Evolutionary conservation across 2,888 invertebrate species (phyloP).

Genomic region (Linnaemya tessellans): DNA sequence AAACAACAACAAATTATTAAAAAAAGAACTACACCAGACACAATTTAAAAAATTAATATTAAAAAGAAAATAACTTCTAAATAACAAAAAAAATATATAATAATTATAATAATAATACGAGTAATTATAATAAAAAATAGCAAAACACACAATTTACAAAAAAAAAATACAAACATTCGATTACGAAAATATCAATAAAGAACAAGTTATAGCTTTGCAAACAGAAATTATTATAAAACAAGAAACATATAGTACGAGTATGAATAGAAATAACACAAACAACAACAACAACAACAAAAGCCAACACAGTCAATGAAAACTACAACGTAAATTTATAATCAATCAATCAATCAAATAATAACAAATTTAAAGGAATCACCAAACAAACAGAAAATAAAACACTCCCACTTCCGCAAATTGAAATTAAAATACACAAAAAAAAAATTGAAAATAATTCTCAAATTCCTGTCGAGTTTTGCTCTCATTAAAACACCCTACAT

Average conservation of each 20-base stretch:
- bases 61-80: not conserved
- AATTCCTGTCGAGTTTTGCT: not conserved
- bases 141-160: slow-evolving; percentile 38
- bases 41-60: slow-evolving; percentile 2
- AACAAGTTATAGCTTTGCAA: slow-evolving; percentile 49
- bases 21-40: slow-evolving; percentile 1
- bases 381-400: not conserved
- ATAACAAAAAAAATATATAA: not conserved
- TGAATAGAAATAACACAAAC: slow-evolving; percentile 1
- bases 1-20: slow-evolving; percentile 21
- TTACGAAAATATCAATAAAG: slow-evolving; percentile 30
- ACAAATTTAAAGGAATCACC: slow-evolving; percentile 13
- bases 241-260: slow-evolving; percentile 26
- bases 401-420: not conserved
- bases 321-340: slow-evolving; percentile 68
- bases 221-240: slow-evolving; percentile 22
- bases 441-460: not conserved
- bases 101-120: no score
- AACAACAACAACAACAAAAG: no score
- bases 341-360: slow-evolving; percentile 20
- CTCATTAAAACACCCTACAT: not conserved
- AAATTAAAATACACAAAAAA: not conserved
- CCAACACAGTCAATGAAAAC: slow-evolving; percentile 70
- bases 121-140: no score
- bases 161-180: slow-evolving; percentile 3